Evolutionary conservation across 2,888 invertebrate genomes (phyloP), one percentile per base, ranked within the genome.

Genomic region (Dryocosmus kuriphilus): DNA sequence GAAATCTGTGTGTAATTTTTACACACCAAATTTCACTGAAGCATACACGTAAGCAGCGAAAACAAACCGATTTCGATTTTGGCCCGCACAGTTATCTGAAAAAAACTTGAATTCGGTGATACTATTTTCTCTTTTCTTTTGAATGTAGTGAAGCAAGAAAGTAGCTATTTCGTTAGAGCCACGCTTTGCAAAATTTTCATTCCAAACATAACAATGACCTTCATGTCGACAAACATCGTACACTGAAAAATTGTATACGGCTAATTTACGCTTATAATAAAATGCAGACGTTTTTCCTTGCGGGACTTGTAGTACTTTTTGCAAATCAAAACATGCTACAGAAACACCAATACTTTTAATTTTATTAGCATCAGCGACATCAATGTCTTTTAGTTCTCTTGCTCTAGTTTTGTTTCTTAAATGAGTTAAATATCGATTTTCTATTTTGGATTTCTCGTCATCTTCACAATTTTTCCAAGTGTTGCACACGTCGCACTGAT

Each of bases 31-130:
- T 55, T 83, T 82, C 32, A 76, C 77, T 11, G 84, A 65, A 35
- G 83, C 81, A 55, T 82, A 81, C 32, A 83, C 77, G 77, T 85
- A 87, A 79, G 84, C 79, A 41, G 80, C 82, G 79, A 84, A 87
- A 19, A 87, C 81, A 62, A 82, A 82, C 14, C 84, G 79, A 80
- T n/a, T n/a, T n/a, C n/a, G n/a, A n/a, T 87, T 87, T 82, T 87
- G 86, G 7, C 87, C 86, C 11, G 79, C 65, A 55, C 83, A 85
- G 74, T 85, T 87, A 75, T 87, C 86, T n/a, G 86, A 87, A 80
- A 82, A 88, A 76, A 88, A 87, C 46, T 80, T 65, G 76, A 85
- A 86, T 51, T 85, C 81, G 46, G 79, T 83, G 30, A 80, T 81
- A 14, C 79, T 79, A 75, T 82, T 55, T 30, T 65, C 67, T 63